A percentile compares a stretch with the other conserved stretches of the same genome.
These are phyloP conservation scores for Nomada fucata DNA, from an alignment of 2,888 invertebrate species.

Conservation along the genomic window DNA sequence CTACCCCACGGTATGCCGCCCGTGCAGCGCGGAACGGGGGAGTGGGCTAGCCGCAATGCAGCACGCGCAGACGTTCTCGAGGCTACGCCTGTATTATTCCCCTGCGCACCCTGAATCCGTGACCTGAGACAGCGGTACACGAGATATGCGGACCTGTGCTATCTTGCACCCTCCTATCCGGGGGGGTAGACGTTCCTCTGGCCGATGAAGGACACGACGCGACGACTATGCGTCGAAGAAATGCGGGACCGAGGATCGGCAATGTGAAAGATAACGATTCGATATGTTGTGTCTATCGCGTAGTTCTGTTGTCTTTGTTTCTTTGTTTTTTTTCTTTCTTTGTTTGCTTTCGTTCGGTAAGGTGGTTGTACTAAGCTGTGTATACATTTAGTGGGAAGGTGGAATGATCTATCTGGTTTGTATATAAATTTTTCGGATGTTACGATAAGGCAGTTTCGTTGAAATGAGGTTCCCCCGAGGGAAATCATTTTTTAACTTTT, in stretches of 20 bases:
- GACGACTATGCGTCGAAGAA: too few relatives aligned
- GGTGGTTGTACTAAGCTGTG: too few relatives aligned
- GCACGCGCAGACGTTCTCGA: conserved; percentile 79
- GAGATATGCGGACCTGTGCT: conserved; percentile 29
- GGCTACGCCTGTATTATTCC: conserved; percentile 72
- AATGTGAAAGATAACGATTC: neutral
- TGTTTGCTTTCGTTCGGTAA: too few relatives aligned
- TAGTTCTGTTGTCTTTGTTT: too few relatives aligned
- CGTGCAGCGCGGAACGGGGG: conserved; percentile 53
- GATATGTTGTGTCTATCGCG: too few relatives aligned
- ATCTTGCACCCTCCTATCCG: neutral
- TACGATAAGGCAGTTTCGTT: neutral
- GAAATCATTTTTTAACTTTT: too few relatives aligned
- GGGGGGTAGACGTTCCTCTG: conserved; percentile 11
- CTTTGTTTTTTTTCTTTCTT: too few relatives aligned
- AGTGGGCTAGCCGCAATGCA: conserved; percentile 79
- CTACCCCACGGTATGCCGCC: conserved; percentile 11
- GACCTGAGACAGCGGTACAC: conserved; percentile 62
- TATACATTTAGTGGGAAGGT: too few relatives aligned
- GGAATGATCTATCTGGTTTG: too few relatives aligned
- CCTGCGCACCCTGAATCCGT: conserved; percentile 69
- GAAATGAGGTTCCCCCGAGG: too few relatives aligned
- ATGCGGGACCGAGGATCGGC: neutral
- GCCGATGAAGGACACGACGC: neutral
- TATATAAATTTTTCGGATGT: neutral